These are phyloP conservation scores for Ladona fulva DNA, from an alignment of 1,140 invertebrate genomes.

Conservation along the genomic window DNA sequence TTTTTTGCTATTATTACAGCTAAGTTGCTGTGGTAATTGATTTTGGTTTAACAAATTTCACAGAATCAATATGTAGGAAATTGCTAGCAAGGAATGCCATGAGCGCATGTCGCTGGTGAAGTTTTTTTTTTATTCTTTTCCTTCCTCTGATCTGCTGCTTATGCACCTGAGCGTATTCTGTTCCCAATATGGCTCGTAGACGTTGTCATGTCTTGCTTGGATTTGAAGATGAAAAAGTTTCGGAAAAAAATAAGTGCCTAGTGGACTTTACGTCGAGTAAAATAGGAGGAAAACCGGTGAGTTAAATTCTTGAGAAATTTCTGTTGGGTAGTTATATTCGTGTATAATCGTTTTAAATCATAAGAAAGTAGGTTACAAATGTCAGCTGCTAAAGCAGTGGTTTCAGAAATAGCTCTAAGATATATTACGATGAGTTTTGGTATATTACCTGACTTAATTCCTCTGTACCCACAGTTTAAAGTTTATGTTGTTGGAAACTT, in stretches of 20 bases:
- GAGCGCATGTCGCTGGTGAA: conserved; percentile 6
- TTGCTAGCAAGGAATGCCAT: neutral
- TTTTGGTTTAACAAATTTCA: neutral
- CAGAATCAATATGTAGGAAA: neutral
- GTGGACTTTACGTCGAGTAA: conserved; percentile 60
- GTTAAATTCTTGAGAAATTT: conserved; percentile 23
- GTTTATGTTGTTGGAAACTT: too few relatives aligned
- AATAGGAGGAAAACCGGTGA: conserved; percentile 59
- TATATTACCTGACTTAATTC: too few relatives aligned
- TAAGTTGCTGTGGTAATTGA: too few relatives aligned
- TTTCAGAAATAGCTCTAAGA: neutral
- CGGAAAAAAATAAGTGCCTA: conserved; percentile 47
- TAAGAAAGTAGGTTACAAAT: neutral
- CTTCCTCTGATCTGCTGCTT: neutral
- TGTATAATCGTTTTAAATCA: neutral
- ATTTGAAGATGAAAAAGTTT: conserved; percentile 56
- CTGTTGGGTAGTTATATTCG: neutral
- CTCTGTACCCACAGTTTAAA: too few relatives aligned
- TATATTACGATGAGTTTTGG: too few relatives aligned
- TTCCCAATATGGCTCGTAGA: neutral
- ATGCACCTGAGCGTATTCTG: neutral
- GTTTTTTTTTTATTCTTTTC: neutral
- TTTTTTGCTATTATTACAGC: too few relatives aligned
- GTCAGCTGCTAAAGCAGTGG: neutral
- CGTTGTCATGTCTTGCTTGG: conserved; percentile 45